Evolutionary conservation across 2,113 vertebrate species (phyloP).

Genomic region (Gambusia holbrooki): DNA sequence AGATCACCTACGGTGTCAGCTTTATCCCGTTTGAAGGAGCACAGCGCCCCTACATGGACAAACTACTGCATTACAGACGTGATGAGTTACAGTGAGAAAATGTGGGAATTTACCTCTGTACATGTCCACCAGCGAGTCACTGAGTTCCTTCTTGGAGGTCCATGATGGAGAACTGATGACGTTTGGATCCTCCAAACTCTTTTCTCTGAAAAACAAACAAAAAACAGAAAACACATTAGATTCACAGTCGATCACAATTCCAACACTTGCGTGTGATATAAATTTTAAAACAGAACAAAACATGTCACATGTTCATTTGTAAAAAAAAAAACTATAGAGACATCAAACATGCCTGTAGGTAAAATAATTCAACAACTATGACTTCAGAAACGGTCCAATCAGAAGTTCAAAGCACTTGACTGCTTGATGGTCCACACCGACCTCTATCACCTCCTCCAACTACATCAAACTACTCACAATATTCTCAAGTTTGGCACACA

Average conservation of each 20-base stretch:
- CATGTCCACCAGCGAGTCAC: conserved; percentile 68
- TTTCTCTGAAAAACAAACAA: conserved; percentile 52
- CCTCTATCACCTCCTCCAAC: background rate
- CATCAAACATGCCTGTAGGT: background rate
- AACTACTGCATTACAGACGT: background rate
- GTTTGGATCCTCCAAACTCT: conserved; percentile 46
- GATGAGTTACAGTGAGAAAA: background rate
- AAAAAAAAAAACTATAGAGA: no score
- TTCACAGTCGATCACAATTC: background rate
- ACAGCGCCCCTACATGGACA: conserved; percentile 28
- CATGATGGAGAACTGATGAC: conserved; percentile 30
- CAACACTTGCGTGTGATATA: background rate
- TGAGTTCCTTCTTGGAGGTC: conserved; percentile 66
- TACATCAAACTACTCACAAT: background rate
- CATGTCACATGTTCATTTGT: no score
- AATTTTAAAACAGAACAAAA: no score
- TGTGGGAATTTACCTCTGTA: conserved; percentile 61
- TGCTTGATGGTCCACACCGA: background rate
- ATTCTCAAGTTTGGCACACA: background rate
- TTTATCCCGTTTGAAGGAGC: background rate
- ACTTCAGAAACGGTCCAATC: background rate
- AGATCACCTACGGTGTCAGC: no score
- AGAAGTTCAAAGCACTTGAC: background rate
- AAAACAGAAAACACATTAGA: background rate
- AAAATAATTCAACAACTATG: background rate